phyloP scores from a whole-genome alignment of 2,797 vertebrate genomes.

The Anas capensis region DNA sequence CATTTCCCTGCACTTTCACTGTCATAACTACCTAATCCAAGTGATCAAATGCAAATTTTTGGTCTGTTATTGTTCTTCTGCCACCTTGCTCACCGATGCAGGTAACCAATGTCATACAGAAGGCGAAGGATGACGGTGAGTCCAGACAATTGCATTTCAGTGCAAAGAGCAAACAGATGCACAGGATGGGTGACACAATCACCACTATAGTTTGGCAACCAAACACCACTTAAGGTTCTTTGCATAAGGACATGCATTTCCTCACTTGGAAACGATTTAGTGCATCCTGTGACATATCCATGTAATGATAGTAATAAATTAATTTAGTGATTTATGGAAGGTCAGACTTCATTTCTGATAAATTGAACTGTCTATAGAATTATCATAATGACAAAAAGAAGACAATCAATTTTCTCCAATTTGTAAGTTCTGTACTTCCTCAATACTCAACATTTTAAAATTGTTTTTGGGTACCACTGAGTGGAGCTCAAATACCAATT shows the following conservation, averaged over 20 bases:
- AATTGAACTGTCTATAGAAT: background rate
- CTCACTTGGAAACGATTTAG: background rate
- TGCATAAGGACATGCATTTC: background rate
- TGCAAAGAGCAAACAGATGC: background rate
- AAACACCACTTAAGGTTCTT: background rate
- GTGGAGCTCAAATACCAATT: slow-evolving; percentile 68
- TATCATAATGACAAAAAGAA: background rate
- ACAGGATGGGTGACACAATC: background rate
- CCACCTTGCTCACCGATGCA: background rate
- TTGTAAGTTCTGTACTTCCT: background rate
- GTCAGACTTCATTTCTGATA: background rate
- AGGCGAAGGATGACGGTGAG: background rate
- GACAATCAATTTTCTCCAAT: background rate
- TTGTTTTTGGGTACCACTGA: slow-evolving; percentile 47
- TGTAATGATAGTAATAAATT: background rate
- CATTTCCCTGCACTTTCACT: background rate
- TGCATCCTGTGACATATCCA: background rate
- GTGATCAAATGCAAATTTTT: background rate
- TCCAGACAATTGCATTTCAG: background rate
- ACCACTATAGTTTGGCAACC: background rate
- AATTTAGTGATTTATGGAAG: background rate
- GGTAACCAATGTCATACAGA: background rate
- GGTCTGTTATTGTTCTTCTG: background rate
- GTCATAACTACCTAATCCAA: background rate
- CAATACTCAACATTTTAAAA: background rate